Percentiles rank a stretch among this genome's conserved stretches.
Evolutionary conservation across 2,113 vertebrate genomes (phyloP).

Genomic region (Steatornis caripensis): DNA sequence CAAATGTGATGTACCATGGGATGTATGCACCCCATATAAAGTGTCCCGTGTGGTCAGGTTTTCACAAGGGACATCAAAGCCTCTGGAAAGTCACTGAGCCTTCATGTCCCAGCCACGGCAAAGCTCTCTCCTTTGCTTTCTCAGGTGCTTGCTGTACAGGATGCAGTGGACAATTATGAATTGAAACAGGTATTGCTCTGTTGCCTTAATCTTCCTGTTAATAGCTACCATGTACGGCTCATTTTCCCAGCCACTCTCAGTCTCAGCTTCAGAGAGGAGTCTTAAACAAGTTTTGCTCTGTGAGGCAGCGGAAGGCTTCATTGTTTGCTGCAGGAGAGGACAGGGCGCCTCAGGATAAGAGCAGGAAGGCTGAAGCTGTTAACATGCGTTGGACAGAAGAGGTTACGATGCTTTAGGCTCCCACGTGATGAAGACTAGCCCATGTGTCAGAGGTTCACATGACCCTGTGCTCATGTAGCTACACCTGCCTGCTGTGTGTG

Average conservation of each 20-base stretch:
- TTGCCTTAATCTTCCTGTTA: background rate
- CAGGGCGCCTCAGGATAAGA: background rate
- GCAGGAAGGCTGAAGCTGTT: background rate
- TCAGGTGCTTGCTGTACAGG: background rate
- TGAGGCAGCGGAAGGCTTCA: background rate
- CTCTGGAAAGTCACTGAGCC: background rate
- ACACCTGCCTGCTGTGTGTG: background rate
- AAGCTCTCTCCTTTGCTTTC: background rate
- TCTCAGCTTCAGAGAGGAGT: background rate
- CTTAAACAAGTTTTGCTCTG: background rate
- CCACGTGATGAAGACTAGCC: background rate
- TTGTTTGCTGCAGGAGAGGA: background rate
- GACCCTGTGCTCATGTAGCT: background rate
- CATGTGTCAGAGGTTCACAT: fast-evolving
- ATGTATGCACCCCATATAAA: background rate
- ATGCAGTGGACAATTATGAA: background rate
- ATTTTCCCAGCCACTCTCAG: background rate
- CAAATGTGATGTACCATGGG: background rate
- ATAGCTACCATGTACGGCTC: background rate
- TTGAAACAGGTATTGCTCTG: background rate
- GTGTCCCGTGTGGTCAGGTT: background rate
- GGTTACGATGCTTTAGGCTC: background rate
- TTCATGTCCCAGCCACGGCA: background rate
- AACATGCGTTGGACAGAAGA: background rate
- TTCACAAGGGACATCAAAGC: background rate